phyloP scores from a whole-genome alignment of 2,888 invertebrate genomes.

The Thecophora atra region DNA sequence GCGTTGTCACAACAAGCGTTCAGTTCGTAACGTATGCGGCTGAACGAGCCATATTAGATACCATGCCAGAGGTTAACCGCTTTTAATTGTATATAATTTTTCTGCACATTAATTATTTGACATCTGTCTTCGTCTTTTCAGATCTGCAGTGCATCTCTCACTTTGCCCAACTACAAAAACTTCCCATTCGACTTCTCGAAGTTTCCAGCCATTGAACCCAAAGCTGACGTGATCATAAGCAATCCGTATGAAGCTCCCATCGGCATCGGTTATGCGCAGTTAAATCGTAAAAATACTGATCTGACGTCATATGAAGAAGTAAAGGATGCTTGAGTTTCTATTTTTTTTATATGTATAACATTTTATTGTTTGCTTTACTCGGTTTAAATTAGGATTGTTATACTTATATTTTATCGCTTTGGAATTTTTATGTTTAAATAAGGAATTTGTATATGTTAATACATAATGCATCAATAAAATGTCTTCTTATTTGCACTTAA shows the following conservation, averaged over 20 bases:
- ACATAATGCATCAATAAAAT: too few relatives aligned
- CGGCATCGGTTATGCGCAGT: slow-evolving; percentile 45
- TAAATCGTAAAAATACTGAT: slow-evolving; percentile 42
- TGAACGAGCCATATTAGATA: slow-evolving; percentile 42
- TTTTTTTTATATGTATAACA: too few relatives aligned
- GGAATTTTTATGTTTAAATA: too few relatives aligned
- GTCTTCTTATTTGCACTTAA: too few relatives aligned
- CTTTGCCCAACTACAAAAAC: slow-evolving; percentile 44
- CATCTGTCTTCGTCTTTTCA: slow-evolving; percentile 21
- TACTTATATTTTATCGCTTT: too few relatives aligned
- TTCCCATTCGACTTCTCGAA: slow-evolving; percentile 46
- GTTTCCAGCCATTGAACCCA: slow-evolving; percentile 41
- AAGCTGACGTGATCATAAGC: slow-evolving; percentile 40
- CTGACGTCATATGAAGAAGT: not conserved
- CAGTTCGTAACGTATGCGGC: slow-evolving; percentile 44
- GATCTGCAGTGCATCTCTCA: slow-evolving; percentile 44
- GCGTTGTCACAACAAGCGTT: slow-evolving; percentile 46
- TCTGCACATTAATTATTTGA: not conserved
- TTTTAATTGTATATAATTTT: too few relatives aligned
- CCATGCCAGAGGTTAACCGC: slow-evolving; percentile 47
- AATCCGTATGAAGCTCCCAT: slow-evolving; percentile 38
- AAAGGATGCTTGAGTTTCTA: not conserved
- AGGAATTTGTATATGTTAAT: too few relatives aligned
- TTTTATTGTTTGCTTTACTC: too few relatives aligned
- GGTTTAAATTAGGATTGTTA: too few relatives aligned